Evolutionary conservation across 1,140 invertebrate species (phyloP), one percentile per base, ranked within the genome.

Genomic region (Lamellibrachia luymesi): DNA sequence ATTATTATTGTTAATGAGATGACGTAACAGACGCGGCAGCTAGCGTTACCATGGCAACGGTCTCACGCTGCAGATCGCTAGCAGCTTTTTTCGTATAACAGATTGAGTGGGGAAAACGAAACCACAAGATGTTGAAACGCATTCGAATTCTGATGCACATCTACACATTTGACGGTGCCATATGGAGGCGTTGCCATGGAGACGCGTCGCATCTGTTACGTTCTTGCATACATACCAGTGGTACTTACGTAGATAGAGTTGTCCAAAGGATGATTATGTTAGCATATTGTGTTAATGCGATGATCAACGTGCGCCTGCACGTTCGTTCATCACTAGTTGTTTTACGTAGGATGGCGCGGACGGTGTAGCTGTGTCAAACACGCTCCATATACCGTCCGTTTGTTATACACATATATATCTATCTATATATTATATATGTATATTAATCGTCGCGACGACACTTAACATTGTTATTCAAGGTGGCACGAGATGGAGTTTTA

Each of bases 391-490:
- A 22, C 64, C 64, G 64, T 80, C 64, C 64, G 64, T 80, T 80
- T 80, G 64, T 80, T 80, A 80, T 80, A 80, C 64, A 80, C 64
- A 80, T 22, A 17, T 80, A 80, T 80, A 80, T 80, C 64, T 80
- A 17, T 80, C 64, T 80, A 80, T 80, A 80, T 80, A 80, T 80
- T 80, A 80, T 80, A 80, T 80, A 80, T 80, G 64, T 80, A 80
- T 80, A 80, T 80, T 80, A 80, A 80, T 80, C 64, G 64, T 80
- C 64, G 13, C 64, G 64, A 80, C 64, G 64, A 80, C 64, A 22
- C 64, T 80, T 80, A 80, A 80, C 17, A 17, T 80, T 80, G 64
- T 80, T 80, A 80, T 80, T 80, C 64, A 80, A 80, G 64, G 13
- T 80, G 64, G 64, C 64, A 80, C 64, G 64, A 80, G 64, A 22